Conservation (phyloP, 2,113 vertebrate genomes). For the Pristiophorus japonicus region DNA sequence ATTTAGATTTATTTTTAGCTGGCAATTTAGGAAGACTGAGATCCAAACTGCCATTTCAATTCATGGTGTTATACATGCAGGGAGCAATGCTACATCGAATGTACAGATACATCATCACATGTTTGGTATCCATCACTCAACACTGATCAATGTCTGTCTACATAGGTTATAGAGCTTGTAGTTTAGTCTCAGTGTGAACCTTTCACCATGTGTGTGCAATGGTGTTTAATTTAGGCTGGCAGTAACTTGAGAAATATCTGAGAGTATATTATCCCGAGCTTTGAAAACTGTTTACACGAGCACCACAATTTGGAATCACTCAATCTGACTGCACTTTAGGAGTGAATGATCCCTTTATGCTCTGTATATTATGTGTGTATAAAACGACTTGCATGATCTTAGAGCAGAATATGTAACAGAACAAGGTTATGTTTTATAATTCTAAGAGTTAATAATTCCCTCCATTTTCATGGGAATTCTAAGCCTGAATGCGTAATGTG, state of each 20-base stretch:
- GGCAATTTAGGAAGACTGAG: not conserved
- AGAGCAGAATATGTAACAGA: not conserved
- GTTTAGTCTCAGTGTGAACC: not conserved
- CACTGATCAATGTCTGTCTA: not conserved
- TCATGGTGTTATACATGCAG: not conserved
- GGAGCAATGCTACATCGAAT: not conserved
- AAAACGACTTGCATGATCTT: not conserved
- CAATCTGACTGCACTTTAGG: not conserved
- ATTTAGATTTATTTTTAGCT: not conserved
- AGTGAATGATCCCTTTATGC: not conserved
- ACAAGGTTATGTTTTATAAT: slow-evolving; percentile 7
- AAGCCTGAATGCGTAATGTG: not conserved
- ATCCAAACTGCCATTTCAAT: not conserved
- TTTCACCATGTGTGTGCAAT: not conserved
- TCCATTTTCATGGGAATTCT: not conserved
- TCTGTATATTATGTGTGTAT: not conserved
- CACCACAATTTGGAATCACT: not conserved
- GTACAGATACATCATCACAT: not conserved
- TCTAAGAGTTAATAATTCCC: not conserved
- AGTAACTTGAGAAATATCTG: not conserved
- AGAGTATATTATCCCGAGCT: not conserved
- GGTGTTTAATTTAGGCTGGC: not conserved
- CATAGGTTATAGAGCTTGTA: not conserved
- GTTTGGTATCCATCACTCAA: not conserved
- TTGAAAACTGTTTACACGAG: not conserved